Evolutionary conservation across 2,888 invertebrate genomes (phyloP).

Genomic region (Eupithecia tripunctaria): DNA sequence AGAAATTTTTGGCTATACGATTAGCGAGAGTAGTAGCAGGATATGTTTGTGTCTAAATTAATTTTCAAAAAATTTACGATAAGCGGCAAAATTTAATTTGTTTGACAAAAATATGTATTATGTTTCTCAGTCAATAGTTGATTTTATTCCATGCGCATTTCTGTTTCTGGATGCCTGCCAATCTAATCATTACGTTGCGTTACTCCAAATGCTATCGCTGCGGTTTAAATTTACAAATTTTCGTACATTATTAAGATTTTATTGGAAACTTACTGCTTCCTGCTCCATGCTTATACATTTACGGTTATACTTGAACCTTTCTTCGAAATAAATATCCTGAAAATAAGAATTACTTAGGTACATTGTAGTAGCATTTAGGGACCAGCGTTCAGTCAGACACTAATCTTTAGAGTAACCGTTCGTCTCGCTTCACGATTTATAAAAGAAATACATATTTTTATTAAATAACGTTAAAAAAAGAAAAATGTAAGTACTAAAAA

Average conservation of each 20-base stretch:
- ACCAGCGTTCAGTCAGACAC: no score
- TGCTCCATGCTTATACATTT: no score
- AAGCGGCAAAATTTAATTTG: slow-evolving; percentile 1
- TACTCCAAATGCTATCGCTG: slow-evolving; percentile 8
- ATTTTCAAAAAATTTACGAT: background rate
- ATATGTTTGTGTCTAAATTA: background rate
- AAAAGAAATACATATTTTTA: no score
- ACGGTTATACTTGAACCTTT: no score
- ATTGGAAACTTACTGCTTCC: no score
- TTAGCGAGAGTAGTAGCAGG: background rate
- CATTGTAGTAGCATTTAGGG: no score
- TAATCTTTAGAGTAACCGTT: no score
- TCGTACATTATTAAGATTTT: slow-evolving; percentile 7
- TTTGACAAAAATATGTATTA: slow-evolving; percentile 23
- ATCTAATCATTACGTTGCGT: slow-evolving; percentile 51
- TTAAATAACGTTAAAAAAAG: no score
- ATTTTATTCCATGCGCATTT: slow-evolving; percentile 29
- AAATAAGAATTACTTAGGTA: no score
- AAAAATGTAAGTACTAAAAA: no score
- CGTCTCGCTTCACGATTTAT: no score
- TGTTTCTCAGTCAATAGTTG: slow-evolving; percentile 18
- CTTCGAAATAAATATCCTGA: no score
- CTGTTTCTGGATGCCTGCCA: slow-evolving; percentile 58
- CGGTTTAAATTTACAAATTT: slow-evolving; percentile 37
- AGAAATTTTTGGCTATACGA: background rate